Base-by-base conservation (phyloP, 2,113 vertebrate genomes). In the Barbus barbus region DNA sequence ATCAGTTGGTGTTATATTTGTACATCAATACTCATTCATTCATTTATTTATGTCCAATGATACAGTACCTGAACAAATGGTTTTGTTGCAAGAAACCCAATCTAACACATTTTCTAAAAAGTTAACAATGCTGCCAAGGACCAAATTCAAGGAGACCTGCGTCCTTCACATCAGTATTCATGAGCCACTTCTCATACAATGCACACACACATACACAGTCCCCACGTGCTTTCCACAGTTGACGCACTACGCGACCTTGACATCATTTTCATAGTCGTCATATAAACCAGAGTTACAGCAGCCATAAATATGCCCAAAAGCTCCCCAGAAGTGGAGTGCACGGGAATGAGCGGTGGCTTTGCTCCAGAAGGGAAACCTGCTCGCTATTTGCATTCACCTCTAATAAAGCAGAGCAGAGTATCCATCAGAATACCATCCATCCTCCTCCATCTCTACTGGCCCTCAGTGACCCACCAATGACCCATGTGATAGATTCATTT, bases 161-260 rank as follows among this genome's bases (percentile, higher is more conserved):
- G 67, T 74, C 84, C 76, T 76, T 79, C 78, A 78, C 53, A 82
- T 31, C 79, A 76, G 72, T 36, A 72, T 28, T 85, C 53, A 80
- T 80, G 56, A 46, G 24, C 83, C 61, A 85, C 77, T 73, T 72
- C 82, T 83, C 60, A 88, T 87, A 84, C 46, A 78, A 51, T 81
- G 31, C 56, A 69, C 41, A 44, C 41, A 41, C 41, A 44, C 41
- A 44, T 0, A 44, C 41, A 44, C 9, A 44, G 41, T 56, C 33
- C 63, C 65, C 65, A 81, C 14, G 51, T 79, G 77, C 67, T 5
- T 81, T 48, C 51, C 51, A 75, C n/a, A n/a, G n/a, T n/a, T n/a
- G n/a, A n/a, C n/a, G n/a, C n/a, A 81, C 71, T 44, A 33, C 1
- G 33, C 69, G 78, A 84, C 86, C 86, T 87, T 87, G 83, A 87